phyloP scores from a whole-genome alignment of 1,140 invertebrate genomes.

The Gryllus bimaculatus region DNA sequence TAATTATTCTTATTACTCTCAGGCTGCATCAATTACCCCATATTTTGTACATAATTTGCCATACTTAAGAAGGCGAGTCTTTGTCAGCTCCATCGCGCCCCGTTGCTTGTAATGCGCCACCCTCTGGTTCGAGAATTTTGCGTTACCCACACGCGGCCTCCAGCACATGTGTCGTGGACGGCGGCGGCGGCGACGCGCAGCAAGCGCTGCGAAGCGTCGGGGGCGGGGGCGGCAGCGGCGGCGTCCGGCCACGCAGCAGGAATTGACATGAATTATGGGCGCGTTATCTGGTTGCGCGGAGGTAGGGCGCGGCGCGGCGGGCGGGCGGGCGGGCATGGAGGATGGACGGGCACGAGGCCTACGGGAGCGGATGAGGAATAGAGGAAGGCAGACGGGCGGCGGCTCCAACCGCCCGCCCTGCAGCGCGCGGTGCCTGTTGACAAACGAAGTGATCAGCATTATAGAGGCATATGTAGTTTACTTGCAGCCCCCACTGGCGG shows the following conservation, averaged over 20 bases:
- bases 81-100: no score
- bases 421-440: background rate
- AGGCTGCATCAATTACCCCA: no score
- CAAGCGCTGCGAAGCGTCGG: background rate
- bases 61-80: no score
- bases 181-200: no score
- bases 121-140: no score
- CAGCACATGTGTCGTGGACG: background rate
- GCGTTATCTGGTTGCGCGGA: conserved; percentile 2
- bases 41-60: no score
- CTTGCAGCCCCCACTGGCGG: background rate
- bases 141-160: no score
- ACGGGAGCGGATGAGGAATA: background rate
- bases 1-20: no score
- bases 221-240: no score
- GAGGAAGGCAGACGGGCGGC: background rate
- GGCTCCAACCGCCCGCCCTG: no score
- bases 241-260: background rate
- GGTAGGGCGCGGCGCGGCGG: no score
- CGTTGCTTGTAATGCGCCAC: no score
- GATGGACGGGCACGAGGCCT: background rate
- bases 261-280: conserved; percentile 4
- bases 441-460: background rate
- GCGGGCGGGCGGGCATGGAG: background rate
- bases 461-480: background rate